Conservation (phyloP, 2,113 vertebrate species). For the Pandion haliaetus region DNA sequence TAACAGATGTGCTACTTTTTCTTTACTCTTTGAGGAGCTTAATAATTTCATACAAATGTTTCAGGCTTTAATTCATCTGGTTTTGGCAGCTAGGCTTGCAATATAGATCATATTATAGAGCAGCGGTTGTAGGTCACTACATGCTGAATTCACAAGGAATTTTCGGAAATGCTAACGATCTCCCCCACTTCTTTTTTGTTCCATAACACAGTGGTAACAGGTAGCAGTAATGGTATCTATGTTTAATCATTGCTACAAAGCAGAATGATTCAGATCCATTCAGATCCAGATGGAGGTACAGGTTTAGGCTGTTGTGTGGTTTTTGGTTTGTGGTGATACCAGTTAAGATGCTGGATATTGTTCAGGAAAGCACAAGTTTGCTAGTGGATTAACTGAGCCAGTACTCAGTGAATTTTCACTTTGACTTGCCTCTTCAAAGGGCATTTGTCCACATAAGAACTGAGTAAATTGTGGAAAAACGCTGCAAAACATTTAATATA, state of each 20-base stretch:
- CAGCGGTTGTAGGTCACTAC: background rate
- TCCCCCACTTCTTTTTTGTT: background rate
- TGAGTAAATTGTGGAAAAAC: background rate
- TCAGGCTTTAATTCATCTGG: background rate
- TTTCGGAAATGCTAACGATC: background rate
- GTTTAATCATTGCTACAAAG: background rate
- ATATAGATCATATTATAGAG: background rate
- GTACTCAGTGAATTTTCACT: background rate
- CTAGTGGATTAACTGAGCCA: background rate
- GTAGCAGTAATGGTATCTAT: background rate
- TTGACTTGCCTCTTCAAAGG: background rate
- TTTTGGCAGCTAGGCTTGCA: background rate
- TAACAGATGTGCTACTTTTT: background rate
- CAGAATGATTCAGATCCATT: background rate
- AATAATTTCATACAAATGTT: background rate
- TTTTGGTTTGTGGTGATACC: background rate
- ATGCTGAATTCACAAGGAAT: background rate
- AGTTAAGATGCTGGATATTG: background rate
- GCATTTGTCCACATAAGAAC: background rate
- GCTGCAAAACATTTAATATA: background rate
- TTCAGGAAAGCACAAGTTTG: background rate
- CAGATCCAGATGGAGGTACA: background rate
- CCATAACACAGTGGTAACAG: background rate
- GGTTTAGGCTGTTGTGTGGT: background rate
- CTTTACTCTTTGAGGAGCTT: background rate